Base-by-base conservation (phyloP, 2,888 invertebrate genomes). In the Drosophila eohydei region DNA sequence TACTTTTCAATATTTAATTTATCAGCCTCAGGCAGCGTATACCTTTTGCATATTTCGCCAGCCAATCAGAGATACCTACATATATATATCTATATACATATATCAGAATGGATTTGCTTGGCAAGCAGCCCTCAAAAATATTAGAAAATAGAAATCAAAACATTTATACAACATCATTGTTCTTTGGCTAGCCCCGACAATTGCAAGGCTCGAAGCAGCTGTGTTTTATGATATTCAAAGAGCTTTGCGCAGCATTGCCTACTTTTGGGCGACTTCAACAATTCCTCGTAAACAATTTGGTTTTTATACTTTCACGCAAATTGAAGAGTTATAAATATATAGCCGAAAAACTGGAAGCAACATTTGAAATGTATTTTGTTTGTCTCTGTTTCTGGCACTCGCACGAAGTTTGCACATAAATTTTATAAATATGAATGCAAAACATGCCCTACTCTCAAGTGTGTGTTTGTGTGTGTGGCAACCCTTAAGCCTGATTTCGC, bases 361-460 rank as follows among this genome's bases (percentile, higher is more conserved):
- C 52, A 59, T 63, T 58, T 66, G 21, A 57, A 75, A 66, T 57
- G 46, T 72, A 58, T 62, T 71, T 71, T 62, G 16, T 3, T 16
- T 30, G 30, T 32, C 28, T 11, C 3, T 3, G 0, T 16, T n/a
- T n/a, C 7, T 16, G 30, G 11, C 30, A 16, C n/a, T 30, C 62
- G 63, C 81, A 83, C 81, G 84, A 78, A 85, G 67, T 89, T 80
- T 77, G 74, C 78, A 61, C 86, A 90, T 90, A 78, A 83, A 83
- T 89, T 74, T 71, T 60, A 62, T 74, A 82, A 62, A 58, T 63
- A 74, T 75, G 63, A 64, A 66, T 65, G 64, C 52, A 50, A 64
- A 61, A 65, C 60, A 60, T 48, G 50, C 34, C 40, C 14, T 32
- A 40, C 44, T 34, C 52, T 48, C 57, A 48, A 52, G 26, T 38